Evolutionary conservation across 1,140 invertebrate species (phyloP), one percentile per base, ranked within the genome.

Genomic region (Cecropterus lyciades): DNA sequence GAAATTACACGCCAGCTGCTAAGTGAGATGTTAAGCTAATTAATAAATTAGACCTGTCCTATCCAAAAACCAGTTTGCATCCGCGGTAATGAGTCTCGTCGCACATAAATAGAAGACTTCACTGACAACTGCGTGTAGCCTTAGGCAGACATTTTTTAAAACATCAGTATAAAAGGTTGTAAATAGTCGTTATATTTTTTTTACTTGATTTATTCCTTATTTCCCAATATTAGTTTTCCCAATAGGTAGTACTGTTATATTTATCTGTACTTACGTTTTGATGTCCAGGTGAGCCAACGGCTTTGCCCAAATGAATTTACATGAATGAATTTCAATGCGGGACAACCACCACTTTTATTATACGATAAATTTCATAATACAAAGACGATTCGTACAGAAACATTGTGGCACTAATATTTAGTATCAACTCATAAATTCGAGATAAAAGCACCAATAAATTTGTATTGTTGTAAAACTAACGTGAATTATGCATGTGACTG

Each of bases 391-490:
- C 60, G 48, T 63, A 53, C 49, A 63, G 60, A 63, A 52, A 63
- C 60, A 63, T 63, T 63, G 60, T 52, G 60, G 60, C 20, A 63
- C 60, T 63, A 63, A 63, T 63, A 63, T 63, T 63, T 63, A 63
- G 60, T 63, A 63, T 63, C 60, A 63, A 63, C 33, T 63, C 60
- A 63, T 63, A 63, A 63, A 63, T 63, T 63, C 15, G 60, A 63
- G 60, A 63, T 63, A 63, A 63, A 63, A 63, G 60, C 60, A 43
- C 60, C 60, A 63, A 63, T 63, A 51, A 51, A 63, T 63, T 63
- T 63, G 60, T 63, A 69, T 69, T 69, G 67, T 69, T 55, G 59
- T 63, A 64, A 56, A 49, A 69, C 62, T 68, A 63, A 65, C 63
- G 49, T 63, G 46, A 69, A 57, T 69, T 69, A 65, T 70, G 68